Percentiles rank a stretch among this genome's conserved stretches.
Evolutionary conservation across 2,888 invertebrate genomes (phyloP).

Genomic region (Ochlodes sylvanus): DNA sequence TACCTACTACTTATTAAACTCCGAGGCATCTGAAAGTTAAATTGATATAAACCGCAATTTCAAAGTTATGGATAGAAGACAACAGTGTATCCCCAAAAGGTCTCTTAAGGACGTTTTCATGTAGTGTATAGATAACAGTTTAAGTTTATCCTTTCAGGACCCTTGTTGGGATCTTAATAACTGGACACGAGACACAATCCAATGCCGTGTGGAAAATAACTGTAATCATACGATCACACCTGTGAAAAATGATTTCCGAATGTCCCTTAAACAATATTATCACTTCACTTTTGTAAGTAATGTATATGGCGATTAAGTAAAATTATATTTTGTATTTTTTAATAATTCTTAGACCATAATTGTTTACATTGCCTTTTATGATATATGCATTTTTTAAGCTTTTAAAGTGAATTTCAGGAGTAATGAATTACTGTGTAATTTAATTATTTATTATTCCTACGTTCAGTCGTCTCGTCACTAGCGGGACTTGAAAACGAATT

Average conservation of each 20-base stretch:
- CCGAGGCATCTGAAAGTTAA: not conserved
- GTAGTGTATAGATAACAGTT: not conserved
- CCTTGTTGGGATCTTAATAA: not conserved
- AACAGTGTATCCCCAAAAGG: not conserved
- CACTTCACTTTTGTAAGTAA: too few relatives aligned
- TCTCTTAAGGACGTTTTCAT: not conserved
- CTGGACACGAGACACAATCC: not conserved
- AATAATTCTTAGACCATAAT: too few relatives aligned
- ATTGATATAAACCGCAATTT: slow-evolving; percentile 3
- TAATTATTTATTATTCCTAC: too few relatives aligned
- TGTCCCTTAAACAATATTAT: not conserved
- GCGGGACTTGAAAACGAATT: too few relatives aligned
- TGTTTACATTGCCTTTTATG: too few relatives aligned
- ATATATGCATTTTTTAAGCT: too few relatives aligned
- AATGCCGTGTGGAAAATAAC: not conserved
- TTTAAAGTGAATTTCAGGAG: too few relatives aligned
- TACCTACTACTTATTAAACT: not conserved
- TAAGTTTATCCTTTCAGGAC: not conserved
- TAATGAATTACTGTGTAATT: too few relatives aligned
- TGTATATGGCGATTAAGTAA: too few relatives aligned
- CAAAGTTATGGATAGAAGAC: not conserved
- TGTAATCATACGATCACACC: not conserved
- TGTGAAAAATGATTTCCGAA: not conserved
- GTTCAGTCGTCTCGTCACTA: too few relatives aligned
- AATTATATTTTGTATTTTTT: too few relatives aligned